Evolutionary conservation across 2,113 vertebrate genomes (phyloP).

Genomic region (Microcebus jonahi): DNA sequence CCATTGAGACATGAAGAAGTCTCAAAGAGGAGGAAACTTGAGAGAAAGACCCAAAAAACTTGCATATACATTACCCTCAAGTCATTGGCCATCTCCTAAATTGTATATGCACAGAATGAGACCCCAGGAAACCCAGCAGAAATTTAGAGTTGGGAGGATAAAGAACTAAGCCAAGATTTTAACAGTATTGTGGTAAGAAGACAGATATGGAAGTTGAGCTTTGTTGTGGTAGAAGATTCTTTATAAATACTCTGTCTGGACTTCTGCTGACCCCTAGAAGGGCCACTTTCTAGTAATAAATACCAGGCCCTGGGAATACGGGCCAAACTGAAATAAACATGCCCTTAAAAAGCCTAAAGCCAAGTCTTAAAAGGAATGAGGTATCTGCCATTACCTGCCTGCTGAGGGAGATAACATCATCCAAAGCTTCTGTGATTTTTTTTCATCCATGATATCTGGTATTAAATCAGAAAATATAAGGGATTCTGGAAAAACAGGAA

Average conservation of each 20-base stretch:
- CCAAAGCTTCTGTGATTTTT: not conserved
- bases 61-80: not conserved
- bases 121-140: not conserved
- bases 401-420: not conserved
- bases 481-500: not conserved
- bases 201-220: not conserved
- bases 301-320: not conserved
- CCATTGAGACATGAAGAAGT: not conserved
- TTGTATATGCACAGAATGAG: not conserved
- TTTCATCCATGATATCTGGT: not conserved
- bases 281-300: not conserved
- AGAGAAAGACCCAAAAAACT: not conserved
- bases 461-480: not conserved
- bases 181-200: not conserved
- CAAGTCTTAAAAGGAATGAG: not conserved
- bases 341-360: not conserved
- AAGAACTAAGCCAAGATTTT: not conserved
- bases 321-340: not conserved
- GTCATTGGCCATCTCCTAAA: not conserved
- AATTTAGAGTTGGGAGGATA: not conserved
- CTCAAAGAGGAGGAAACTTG: not conserved
- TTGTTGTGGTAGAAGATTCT: not conserved
- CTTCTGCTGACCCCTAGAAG: not conserved
- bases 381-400: not conserved
- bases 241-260: not conserved